Conservation (phyloP, 1,140 invertebrate species). For the Drosophila auraria region DNA sequence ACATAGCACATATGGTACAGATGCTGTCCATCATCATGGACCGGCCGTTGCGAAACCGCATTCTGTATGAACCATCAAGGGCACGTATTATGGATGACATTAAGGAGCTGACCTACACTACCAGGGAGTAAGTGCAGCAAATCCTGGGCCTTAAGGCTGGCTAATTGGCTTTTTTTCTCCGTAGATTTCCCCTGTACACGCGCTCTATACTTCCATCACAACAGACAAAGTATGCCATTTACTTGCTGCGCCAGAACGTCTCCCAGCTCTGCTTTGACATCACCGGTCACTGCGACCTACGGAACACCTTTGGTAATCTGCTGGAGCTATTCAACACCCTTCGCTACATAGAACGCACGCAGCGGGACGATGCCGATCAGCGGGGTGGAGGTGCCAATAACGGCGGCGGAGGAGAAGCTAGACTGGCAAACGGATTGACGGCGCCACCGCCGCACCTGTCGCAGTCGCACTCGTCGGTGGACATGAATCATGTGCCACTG, state of each 20-base stretch:
- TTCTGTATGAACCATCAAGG: constrained; percentile 91
- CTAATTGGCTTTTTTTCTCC: constrained; percentile 45
- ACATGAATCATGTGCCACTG: constrained; percentile 75
- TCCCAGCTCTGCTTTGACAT: constrained; percentile 92
- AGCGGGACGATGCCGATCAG: constrained; percentile 43
- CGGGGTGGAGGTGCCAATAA: constrained; percentile 14
- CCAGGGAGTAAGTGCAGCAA: constrained; percentile 89
- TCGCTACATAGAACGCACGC: constrained; percentile 64
- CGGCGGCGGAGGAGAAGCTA: constrained; percentile 9
- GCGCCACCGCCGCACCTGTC: constrained; percentile 58
- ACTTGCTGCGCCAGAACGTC: constrained; percentile 95
- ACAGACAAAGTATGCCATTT: constrained; percentile 93
- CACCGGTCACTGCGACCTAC: constrained; percentile 89
- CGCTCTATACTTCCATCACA: constrained; percentile 88
- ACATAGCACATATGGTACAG: constrained; percentile 91
- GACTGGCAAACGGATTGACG: constrained; percentile 52
- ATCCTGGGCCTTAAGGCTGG: neutral
- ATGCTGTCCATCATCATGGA: constrained; percentile 93
- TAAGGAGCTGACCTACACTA: constrained; percentile 89
- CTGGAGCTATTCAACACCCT: constrained; percentile 84
- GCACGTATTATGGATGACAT: constrained; percentile 92
- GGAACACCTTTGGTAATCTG: constrained; percentile 91
- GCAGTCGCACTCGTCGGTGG: constrained; percentile 77
- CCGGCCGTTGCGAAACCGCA: constrained; percentile 91
- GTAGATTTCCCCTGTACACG: constrained; percentile 92